Evolutionary conservation across 2,113 vertebrate species (phyloP).

Genomic region (Rafetus swinhoei): DNA sequence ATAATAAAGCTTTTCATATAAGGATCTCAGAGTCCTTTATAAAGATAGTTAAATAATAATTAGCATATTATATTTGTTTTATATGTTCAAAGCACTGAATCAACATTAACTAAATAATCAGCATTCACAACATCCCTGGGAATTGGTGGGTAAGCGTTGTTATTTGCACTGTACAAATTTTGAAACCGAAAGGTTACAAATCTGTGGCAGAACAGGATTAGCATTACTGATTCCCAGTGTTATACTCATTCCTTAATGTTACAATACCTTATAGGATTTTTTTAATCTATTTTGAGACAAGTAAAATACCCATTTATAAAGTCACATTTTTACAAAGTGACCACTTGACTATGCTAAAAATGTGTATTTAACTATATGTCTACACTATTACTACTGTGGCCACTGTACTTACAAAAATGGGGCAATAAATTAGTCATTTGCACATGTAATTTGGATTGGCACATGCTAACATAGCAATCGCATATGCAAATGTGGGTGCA

Average conservation of each 20-base stretch:
- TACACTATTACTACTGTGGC: not conserved
- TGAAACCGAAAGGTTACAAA: not conserved
- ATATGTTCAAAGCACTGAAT: not conserved
- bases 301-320: not conserved
- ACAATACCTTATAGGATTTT: not conserved
- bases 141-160: not conserved
- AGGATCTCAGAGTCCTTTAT: not conserved
- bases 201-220: not conserved
- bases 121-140: not conserved
- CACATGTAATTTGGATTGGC: not conserved
- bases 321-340: not conserved
- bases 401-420: not conserved
- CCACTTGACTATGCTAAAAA: not conserved
- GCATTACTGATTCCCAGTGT: not conserved
- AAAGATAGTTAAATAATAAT: not conserved
- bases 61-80: slow-evolving; percentile 21
- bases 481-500: not conserved
- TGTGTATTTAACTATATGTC: not conserved
- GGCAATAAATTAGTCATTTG: not conserved
- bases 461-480: not conserved
- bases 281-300: not conserved
- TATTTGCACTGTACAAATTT: not conserved
- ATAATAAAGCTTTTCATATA: not conserved
- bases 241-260: not conserved
- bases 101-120: not conserved